Conservation (phyloP, 2,113 vertebrate species). For the Ahaetulla prasina region DNA sequence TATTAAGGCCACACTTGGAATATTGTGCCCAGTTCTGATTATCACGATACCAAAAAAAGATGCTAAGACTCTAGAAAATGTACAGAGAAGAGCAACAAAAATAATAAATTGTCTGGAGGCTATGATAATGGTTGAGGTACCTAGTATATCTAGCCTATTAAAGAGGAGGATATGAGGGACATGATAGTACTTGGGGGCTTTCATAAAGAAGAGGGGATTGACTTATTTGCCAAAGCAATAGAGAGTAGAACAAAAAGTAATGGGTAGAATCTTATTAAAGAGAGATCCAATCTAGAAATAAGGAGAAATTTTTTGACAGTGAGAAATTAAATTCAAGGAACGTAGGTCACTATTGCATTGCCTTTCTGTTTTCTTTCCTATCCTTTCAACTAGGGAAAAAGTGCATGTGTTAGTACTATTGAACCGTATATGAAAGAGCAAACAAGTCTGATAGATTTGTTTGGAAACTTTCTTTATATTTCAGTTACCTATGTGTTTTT, state of each 20-base stretch:
- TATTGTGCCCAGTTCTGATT: neutral
- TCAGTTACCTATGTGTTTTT: neutral
- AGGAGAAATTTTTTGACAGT: neutral
- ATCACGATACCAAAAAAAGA: neutral
- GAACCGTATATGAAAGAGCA: neutral
- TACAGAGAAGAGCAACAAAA: neutral
- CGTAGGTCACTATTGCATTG: neutral
- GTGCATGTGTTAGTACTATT: neutral
- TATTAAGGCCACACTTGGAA: too few species aligned
- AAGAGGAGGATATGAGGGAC: neutral
- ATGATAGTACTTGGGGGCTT: neutral
- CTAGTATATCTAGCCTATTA: neutral
- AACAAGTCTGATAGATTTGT: neutral
- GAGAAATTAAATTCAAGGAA: neutral
- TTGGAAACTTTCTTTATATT: neutral
- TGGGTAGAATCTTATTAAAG: neutral
- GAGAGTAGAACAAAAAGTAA: neutral
- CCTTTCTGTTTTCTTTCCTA: neutral
- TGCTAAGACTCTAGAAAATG: neutral
- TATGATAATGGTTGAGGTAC: neutral
- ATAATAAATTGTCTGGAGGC: neutral
- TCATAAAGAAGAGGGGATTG: neutral
- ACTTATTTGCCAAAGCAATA: neutral
- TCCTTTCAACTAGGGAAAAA: neutral
- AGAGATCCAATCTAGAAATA: neutral